Base-by-base conservation (phyloP, 2,797 vertebrate species). In the Fundulus diaphanus region DNA sequence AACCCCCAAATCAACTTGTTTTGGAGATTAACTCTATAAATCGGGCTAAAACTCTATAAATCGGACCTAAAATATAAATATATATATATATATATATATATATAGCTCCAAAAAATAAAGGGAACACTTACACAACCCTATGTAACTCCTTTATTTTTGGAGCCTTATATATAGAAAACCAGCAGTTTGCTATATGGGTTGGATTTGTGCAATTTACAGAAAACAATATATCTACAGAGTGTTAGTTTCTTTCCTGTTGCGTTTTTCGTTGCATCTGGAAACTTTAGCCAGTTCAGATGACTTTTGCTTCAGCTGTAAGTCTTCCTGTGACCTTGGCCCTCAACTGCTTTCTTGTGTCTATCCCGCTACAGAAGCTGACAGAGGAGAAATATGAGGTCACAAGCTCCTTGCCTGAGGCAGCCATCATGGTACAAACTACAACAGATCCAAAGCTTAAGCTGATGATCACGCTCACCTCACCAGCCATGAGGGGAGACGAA, bases 401-500 rank as follows among this genome's bases (percentile, higher is more conserved):
- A 31, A 94, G 97, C 90, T 96, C 95, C 87, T 77, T 95, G 84
- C 95, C 96, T 9, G 97, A 99, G 89, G 97, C 97, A 2, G 97
- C 97, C 94, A 96, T 99, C 92, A 89, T 98, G 92, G 96, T 99
- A 89, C 93, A 79, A 91, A 97, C 96, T 73, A 95, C 95, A 70
- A 94, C 96, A 82, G 97, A 99, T 76, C 98, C 97, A 81, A 98
- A 96, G 76, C 95, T 99, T 89, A 96, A 95, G 24, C 94, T 99
- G 95, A 99, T 97, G 94, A 96, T 99, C 90, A 97, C 96, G 74
- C 97, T 99, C 87, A 98, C 97, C 81, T 99, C 98, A 13, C 97
- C 97, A 1, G 89, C 95, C 88, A 97, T 99, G 96, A 97, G 96
- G 91, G 98, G 98, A 81, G 97, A 98, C 44, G 92, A 93, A 1